Evolutionary conservation across 2,797 vertebrate species (phyloP).

Genomic region (Eospalax fontanierii): DNA sequence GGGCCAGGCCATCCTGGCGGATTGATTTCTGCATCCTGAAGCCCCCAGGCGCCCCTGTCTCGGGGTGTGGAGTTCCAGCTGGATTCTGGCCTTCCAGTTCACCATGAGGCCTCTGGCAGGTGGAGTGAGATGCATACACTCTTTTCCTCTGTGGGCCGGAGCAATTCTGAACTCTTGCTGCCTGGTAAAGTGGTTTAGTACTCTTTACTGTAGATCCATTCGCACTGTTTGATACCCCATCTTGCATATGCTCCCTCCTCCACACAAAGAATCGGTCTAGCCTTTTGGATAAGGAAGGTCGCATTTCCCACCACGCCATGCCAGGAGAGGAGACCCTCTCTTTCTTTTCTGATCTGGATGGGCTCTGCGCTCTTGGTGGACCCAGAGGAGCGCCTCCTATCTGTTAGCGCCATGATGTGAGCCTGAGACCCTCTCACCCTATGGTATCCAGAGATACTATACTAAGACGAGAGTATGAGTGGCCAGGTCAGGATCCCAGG

Average conservation of each 20-base stretch:
- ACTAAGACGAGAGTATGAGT: background rate
- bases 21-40: slow-evolving; percentile 47
- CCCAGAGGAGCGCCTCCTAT: background rate
- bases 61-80: background rate
- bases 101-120: background rate
- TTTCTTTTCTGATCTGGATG: background rate
- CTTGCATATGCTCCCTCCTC: background rate
- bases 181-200: background rate
- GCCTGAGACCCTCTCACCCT: background rate
- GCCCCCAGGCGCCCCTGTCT: background rate
- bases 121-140: background rate
- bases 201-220: background rate
- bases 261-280: background rate
- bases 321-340: background rate
- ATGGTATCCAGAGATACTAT: background rate
- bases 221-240: background rate
- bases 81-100: background rate
- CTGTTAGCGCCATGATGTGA: background rate
- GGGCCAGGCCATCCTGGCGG: background rate
- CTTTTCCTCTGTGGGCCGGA: background rate
- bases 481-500: background rate
- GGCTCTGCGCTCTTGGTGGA: background rate
- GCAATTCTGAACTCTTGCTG: background rate
- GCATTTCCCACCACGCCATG: background rate
- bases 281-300: background rate